These are phyloP conservation scores for Spilogale gracilis DNA, from an alignment of 2,113 vertebrate genomes.

Conservation along the genomic window DNA sequence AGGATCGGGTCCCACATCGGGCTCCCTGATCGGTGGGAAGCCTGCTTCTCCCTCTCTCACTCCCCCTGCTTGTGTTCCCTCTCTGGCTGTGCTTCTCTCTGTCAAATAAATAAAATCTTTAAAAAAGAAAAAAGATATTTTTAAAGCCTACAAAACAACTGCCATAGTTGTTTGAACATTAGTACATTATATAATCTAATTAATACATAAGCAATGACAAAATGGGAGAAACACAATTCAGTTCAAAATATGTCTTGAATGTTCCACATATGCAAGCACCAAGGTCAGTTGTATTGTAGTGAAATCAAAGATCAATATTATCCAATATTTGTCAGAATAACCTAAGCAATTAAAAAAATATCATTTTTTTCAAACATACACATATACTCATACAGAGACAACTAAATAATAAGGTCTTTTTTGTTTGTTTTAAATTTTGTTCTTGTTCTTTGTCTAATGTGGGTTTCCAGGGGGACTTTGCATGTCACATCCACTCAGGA, in stretches of 20 bases:
- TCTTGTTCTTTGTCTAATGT: not conserved
- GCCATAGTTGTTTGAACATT: not conserved
- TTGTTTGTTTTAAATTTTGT: not conserved
- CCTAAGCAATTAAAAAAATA: not conserved
- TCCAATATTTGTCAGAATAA: not conserved
- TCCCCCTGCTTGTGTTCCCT: no score
- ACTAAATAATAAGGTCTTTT: not conserved
- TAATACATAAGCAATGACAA: not conserved
- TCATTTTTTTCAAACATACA: not conserved
- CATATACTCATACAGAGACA: not conserved
- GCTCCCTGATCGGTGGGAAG: no score
- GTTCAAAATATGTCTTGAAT: slow-evolving; percentile 35
- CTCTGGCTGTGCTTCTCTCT: no score
- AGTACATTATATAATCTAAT: not conserved
- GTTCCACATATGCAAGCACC: not conserved
- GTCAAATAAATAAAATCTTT: no score
- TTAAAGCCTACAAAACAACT: not conserved
- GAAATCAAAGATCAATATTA: not conserved
- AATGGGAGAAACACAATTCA: not conserved
- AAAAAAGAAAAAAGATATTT: not conserved
- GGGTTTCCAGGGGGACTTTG: not conserved
- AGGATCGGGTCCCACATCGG: no score
- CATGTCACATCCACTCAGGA: not conserved
- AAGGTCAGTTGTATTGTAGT: not conserved
- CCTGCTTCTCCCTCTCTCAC: no score